A percentile compares a stretch with the other conserved stretches of the same genome.
These are phyloP conservation scores for Drosophila virilis DNA, from an alignment of 1,140 invertebrate species.

Conservation along the genomic window DNA sequence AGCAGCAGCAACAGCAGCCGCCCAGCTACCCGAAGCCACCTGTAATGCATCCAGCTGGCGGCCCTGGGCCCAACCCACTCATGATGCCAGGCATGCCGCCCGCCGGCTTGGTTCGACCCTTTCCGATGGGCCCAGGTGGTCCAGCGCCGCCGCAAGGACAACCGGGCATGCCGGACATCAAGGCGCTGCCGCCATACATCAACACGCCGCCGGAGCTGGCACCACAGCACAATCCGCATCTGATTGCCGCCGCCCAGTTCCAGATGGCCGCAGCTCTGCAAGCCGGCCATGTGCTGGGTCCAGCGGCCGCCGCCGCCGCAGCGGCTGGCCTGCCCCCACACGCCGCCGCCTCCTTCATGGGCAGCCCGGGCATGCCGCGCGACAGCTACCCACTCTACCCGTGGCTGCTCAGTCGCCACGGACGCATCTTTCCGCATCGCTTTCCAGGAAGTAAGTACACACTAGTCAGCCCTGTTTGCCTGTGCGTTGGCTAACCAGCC, in stretches of 20 bases:
- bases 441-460: conserved; percentile 93
- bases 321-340: conserved; percentile 85
- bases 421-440: conserved; percentile 94
- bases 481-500: conserved; percentile 21
- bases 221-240: conserved; percentile 88
- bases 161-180: conserved; percentile 78
- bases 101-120: conserved; percentile 71
- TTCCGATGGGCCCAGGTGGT: conserved; percentile 72
- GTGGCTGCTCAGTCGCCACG: conserved; percentile 95
- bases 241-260: conserved; percentile 88
- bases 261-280: conserved; percentile 88
- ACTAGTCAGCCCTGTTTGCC: background rate
- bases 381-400: conserved; percentile 95
- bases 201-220: conserved; percentile 87
- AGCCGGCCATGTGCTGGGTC: conserved; percentile 84
- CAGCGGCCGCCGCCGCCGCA: conserved; percentile 75
- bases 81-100: conserved; percentile 80
- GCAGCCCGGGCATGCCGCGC: conserved; percentile 87
- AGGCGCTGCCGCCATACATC: conserved; percentile 86
- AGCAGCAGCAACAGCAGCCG: conserved; percentile 49
- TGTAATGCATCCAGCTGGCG: conserved; percentile 51
- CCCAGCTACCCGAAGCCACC: conserved; percentile 56
- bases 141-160: conserved; percentile 57
- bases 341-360: conserved; percentile 86
- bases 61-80: conserved; percentile 51